These are phyloP conservation scores for Prunella strophiata DNA, from an alignment of 2,797 vertebrate species.

Conservation along the genomic window DNA sequence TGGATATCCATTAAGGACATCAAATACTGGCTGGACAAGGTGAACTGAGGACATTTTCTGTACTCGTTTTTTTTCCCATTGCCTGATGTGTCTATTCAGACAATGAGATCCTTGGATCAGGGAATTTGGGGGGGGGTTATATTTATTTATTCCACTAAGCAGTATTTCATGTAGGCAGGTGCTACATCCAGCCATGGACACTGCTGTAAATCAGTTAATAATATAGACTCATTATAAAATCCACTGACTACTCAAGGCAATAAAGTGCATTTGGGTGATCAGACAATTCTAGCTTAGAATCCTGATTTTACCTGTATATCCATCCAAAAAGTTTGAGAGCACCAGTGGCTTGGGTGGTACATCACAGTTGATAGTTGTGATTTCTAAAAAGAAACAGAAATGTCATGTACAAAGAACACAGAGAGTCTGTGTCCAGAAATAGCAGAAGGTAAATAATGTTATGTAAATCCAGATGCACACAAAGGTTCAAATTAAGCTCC, in stretches of 20 bases:
- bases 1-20: background rate
- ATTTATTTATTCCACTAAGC: background rate
- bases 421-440: background rate
- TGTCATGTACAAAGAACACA: background rate
- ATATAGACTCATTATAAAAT: background rate
- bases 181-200: background rate
- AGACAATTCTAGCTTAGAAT: background rate
- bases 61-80: background rate
- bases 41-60: background rate
- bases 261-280: background rate
- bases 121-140: background rate
- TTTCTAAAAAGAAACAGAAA: slow-evolving; percentile 18
- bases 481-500: background rate
- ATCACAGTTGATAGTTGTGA: slow-evolving; percentile 47
- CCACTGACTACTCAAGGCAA: accelerated
- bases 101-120: background rate
- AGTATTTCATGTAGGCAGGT: background rate
- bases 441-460: background rate
- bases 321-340: slow-evolving; percentile 19
- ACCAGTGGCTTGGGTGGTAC: accelerated
- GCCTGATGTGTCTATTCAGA: background rate
- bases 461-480: background rate
- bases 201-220: background rate
- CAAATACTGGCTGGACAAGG: background rate
- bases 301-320: slow-evolving; percentile 49